Percentiles rank a stretch among this genome's conserved stretches.
These are phyloP conservation scores for Centroberyx gerrardi DNA, from an alignment of 2,797 vertebrate genomes.

Conservation along the genomic window DNA sequence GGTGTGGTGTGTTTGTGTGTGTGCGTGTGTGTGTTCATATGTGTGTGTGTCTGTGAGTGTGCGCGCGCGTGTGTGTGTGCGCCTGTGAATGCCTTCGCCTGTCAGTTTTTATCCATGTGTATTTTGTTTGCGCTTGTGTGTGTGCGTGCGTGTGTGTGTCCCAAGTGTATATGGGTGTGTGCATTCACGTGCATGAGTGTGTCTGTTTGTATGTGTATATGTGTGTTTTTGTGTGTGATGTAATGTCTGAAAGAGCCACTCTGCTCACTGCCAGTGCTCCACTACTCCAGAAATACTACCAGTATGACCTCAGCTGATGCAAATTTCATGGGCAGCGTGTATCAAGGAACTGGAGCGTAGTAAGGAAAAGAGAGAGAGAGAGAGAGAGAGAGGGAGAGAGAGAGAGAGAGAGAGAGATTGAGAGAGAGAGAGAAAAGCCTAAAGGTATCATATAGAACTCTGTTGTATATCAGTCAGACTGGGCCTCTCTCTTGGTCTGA, in stretches of 20 bases:
- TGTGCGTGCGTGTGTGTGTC: not conserved
- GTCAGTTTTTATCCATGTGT: too few species aligned
- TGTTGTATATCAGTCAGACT: slow-evolving; percentile 13
- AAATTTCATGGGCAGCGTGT: slow-evolving; percentile 56
- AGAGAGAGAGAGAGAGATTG: too few species aligned
- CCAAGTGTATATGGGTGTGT: not conserved
- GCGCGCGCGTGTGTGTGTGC: slow-evolving; percentile 1
- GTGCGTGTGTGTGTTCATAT: slow-evolving; percentile 28
- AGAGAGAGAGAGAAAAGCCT: not conserved
- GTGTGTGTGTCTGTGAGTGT: slow-evolving; percentile 45
- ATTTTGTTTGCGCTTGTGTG: not conserved
- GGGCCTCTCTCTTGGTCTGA: not conserved
- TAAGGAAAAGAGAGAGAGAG: not conserved
- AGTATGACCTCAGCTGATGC: slow-evolving; percentile 57
- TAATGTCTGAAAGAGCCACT: slow-evolving; percentile 60
- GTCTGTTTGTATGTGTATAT: slow-evolving; percentile 34
- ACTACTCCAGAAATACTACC: slow-evolving; percentile 51
- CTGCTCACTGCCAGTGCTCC: slow-evolving; percentile 27
- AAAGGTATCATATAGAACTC: not conserved
- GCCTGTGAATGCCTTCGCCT: not conserved
- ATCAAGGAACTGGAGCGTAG: slow-evolving; percentile 51
- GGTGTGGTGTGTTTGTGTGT: slow-evolving; percentile 1
- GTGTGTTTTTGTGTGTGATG: slow-evolving; percentile 56
- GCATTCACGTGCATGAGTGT: not conserved
- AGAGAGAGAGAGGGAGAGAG: not conserved